Evolutionary conservation across 2,888 invertebrate species (phyloP).

Genomic region (Orthonevra nobilis): DNA sequence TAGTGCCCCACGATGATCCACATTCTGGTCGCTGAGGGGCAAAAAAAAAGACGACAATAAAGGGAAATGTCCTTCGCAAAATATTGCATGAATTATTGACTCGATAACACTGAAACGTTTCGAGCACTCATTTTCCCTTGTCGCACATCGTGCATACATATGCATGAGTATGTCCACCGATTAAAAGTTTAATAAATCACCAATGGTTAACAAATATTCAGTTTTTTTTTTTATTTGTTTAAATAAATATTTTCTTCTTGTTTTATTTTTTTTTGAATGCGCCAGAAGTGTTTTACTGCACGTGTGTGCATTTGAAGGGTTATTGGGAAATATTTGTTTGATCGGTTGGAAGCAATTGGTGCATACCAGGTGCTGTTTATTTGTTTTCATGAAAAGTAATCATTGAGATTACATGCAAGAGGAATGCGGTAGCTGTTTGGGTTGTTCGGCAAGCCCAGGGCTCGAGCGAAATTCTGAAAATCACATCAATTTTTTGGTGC

Average conservation of each 20-base stretch:
- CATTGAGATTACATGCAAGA: neutral
- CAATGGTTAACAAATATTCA: constrained; percentile 50
- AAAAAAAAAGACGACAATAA: constrained; percentile 27
- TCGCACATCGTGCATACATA: constrained; percentile 28
- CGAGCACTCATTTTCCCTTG: constrained; percentile 29
- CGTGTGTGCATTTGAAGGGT: constrained; percentile 44
- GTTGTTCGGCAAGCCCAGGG: no score
- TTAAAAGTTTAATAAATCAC: constrained; percentile 69
- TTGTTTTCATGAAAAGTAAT: constrained; percentile 1
- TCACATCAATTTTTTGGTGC: no score
- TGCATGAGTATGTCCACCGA: constrained; percentile 30
- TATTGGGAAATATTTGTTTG: constrained; percentile 61
- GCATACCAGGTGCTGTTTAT: neutral
- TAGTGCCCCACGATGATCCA: constrained; percentile 7
- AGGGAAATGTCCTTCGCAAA: constrained; percentile 53
- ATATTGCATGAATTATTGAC: constrained; percentile 66
- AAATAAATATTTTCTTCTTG: neutral
- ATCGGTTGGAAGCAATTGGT: constrained; percentile 51
- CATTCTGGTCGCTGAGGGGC: constrained; percentile 1
- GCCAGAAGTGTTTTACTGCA: constrained; percentile 15
- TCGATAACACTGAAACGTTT: constrained; percentile 59
- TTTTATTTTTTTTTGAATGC: constrained; percentile 13
- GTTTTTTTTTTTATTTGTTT: neutral
- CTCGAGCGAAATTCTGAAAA: no score
- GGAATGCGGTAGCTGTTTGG: no score